Evolutionary conservation across 2,888 invertebrate species (phyloP), one percentile per base, ranked within the genome.

Genomic region (Neocrepidodera transversa): DNA sequence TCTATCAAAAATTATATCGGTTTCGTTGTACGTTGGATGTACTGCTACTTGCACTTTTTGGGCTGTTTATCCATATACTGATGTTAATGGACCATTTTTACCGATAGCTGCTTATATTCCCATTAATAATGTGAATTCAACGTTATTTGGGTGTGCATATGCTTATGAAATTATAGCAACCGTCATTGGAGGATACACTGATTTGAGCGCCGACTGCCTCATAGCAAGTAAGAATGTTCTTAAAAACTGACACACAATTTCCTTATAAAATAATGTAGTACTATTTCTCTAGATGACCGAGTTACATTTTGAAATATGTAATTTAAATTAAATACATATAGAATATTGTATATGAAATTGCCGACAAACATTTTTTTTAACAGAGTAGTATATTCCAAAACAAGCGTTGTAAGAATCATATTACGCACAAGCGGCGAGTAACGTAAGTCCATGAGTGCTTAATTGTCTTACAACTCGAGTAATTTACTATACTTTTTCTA

Each of bases 81-180:
- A 76, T 13, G 62, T 57, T 8, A 28, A 51, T 7, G 66, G 62
- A 10, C 63, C 52, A 4, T 57, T 43, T 20, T 53, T 76, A 20
- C 75, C 76, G 1, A 65, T 77, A 30, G 68, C 68, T 49, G 74
- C 70, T 4, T 77, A 82, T 82, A 83, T 81, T 58, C 84, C 84
- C 0, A 81, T 83, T 63, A 75, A 81, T 60, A 79, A 78, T 0
- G 71, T 76, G 0, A 67, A 64, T 50, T 79, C 80, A 0, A 82
- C 82, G 5, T 76, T 77, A 0, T 81, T 78, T 68, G 80, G 81
- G 69, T 55, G 82, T 18, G 80, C 81, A 0, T 83, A 80, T 68
- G 58, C 74, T 0, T 84, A 84, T 65, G 84, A 84, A 69, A 77
- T 81, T 1, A 67, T 77, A 0, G 82, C 82, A 0, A 75, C 84